Conservation (phyloP, 2,113 vertebrate genomes). For the Thamnophis sirtalis region DNA sequence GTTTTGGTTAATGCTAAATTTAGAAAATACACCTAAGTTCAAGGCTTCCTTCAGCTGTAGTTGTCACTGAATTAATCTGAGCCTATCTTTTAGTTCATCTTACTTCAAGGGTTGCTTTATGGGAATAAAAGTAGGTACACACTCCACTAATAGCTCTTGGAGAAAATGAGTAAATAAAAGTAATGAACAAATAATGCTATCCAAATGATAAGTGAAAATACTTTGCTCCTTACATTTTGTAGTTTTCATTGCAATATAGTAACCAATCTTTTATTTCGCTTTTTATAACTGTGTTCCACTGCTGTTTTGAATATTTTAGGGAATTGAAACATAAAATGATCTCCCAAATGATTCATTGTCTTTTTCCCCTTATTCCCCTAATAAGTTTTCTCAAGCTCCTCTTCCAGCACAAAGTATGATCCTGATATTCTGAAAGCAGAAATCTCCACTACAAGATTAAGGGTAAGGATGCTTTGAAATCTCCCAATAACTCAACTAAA, state of each 20-base stretch:
- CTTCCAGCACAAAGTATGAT: constrained; percentile 85
- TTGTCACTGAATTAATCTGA: background rate
- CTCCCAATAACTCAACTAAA: constrained; percentile 20
- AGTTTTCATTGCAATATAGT: background rate
- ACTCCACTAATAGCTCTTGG: background rate
- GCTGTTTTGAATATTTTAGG: background rate
- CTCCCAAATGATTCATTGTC: constrained; percentile 34
- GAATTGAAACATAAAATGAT: constrained; percentile 22
- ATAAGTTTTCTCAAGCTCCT: constrained; percentile 82
- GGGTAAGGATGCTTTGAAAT: constrained; percentile 70
- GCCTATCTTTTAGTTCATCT: background rate
- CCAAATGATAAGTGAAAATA: background rate
- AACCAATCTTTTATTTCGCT: background rate
- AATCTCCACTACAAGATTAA: constrained; percentile 82
- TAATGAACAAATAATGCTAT: background rate
- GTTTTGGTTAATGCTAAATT: background rate
- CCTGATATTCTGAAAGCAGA: constrained; percentile 86
- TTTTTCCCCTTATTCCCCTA: background rate
- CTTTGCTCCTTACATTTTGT: constrained; percentile 1
- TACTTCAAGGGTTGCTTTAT: background rate
- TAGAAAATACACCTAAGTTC: background rate
- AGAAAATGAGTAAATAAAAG: background rate
- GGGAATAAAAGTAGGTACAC: background rate
- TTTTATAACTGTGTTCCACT: background rate
- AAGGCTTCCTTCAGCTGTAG: background rate